phyloP scores from a whole-genome alignment of 2,797 vertebrate genomes.

The Gallinago stenura region DNA sequence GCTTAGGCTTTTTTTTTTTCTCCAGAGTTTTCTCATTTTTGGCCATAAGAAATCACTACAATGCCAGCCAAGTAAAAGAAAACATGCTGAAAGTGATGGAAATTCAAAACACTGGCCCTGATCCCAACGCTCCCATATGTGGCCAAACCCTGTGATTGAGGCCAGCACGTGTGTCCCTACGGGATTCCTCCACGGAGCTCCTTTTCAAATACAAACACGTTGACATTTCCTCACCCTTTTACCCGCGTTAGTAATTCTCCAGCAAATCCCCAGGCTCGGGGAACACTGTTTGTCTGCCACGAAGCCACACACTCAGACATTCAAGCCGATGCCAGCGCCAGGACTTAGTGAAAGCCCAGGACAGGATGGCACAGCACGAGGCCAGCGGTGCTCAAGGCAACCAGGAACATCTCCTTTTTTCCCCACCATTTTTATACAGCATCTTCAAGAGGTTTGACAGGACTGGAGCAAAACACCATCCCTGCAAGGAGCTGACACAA shows the following conservation, averaged over 20 bases:
- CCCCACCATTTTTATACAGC: neutral
- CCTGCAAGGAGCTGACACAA: neutral
- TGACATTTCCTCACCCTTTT: neutral
- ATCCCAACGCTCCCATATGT: neutral
- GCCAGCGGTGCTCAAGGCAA: neutral
- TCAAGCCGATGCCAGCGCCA: neutral
- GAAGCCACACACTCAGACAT: neutral
- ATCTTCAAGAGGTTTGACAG: neutral
- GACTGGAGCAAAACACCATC: neutral
- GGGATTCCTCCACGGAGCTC: neutral
- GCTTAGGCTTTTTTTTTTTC: neutral
- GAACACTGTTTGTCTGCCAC: neutral
- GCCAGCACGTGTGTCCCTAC: accelerated
- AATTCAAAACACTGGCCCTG: neutral
- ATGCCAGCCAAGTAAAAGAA: neutral
- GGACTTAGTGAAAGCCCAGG: accelerated
- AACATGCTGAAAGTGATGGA: neutral
- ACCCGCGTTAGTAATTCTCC: neutral
- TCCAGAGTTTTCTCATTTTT: neutral
- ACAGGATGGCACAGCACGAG: neutral
- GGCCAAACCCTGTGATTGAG: neutral
- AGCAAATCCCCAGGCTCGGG: neutral
- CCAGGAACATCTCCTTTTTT: neutral
- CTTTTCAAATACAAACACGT: accelerated
- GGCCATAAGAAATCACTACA: neutral